Base-by-base conservation (phyloP, 2,113 vertebrate genomes). In the Butorides virescens region DNA sequence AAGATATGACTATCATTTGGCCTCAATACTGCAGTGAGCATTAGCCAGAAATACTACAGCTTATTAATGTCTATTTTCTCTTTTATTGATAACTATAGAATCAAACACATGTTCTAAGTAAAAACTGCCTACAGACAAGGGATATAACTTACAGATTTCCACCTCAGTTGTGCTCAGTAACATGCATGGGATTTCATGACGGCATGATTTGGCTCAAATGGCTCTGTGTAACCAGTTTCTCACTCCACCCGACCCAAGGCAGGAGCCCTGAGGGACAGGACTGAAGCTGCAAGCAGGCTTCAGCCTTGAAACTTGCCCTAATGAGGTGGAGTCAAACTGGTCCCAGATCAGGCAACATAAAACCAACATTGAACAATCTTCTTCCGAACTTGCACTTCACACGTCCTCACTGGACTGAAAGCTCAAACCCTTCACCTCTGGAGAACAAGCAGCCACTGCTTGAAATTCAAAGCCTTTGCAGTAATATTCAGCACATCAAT, bases 1-100 rank as follows among this genome's bases (percentile, higher is more conserved):
- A 82, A 87, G 91, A 76, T 36, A 82, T 6, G 46, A 93, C 63
- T 87, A 71, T 88, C 46, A 74, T 79, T 95, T 95, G 84, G 89
- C 74, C 44, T 80, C 74, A 80, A 6, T 19, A 76, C 15, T 46
- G 42, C 66, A 92, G 34, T 1, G 0, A 85, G 53, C 20, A 76
- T 83, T 89, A 90, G 67, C 66, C 66, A 95, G 61, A 70, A 93
- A 74, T 61, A 72, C 74, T 81, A 44, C 18, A 77, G 34, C 46
- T 58, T 46, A 65, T 73, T 89, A 81, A 85, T 29, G 42, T 25
- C 56, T 61, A 34, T 72, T 65, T 88, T 94, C 26, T 71, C 47
- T 91, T 86, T 90, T 86, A 91, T 49, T 81, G 68, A 72, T 68
- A 91, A 91, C 73, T 78, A 56, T 7, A 94, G 63, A 82, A 76